A percentile compares a stretch with the other conserved stretches of the same genome.
phyloP scores from a whole-genome alignment of 2,797 vertebrate genomes.

The Chelidonichthys spinosus region DNA sequence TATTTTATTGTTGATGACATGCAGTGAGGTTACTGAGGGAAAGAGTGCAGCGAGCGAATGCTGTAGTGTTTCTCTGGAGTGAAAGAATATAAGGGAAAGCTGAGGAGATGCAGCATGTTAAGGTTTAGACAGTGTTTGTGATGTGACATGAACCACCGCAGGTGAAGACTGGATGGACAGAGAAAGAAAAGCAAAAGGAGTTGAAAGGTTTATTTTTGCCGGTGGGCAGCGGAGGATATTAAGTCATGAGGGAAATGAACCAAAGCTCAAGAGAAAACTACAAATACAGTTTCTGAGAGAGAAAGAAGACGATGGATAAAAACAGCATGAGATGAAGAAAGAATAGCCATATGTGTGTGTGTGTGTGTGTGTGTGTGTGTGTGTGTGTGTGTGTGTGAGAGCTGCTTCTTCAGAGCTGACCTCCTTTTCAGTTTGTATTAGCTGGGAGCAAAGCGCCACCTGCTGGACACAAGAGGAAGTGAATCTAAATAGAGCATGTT shows the following conservation, averaged over 20 bases:
- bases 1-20: slow-evolving; percentile 12
- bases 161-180: slow-evolving; percentile 5
- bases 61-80: background rate
- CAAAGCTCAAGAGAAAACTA: slow-evolving; percentile 11
- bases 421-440: slow-evolving; percentile 56
- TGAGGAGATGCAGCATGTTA: background rate
- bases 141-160: slow-evolving; percentile 3
- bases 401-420: slow-evolving; percentile 51
- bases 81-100: background rate
- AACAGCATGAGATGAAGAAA: slow-evolving; percentile 11
- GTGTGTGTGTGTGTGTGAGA: slow-evolving; percentile 13
- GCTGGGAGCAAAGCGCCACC: slow-evolving; percentile 56
- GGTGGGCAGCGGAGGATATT: slow-evolving; percentile 14
- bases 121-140: background rate
- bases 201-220: slow-evolving; percentile 19
- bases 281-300: slow-evolving; percentile 1
- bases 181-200: slow-evolving; percentile 2
- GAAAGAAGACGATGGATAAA: slow-evolving; percentile 14
- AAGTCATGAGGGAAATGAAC: slow-evolving; percentile 26
- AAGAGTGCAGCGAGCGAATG: background rate
- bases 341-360: slow-evolving; percentile 9
- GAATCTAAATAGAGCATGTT: background rate
- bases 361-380: slow-evolving; percentile 13
- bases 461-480: slow-evolving; percentile 17
- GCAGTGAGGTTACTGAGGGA: background rate